phyloP scores from a whole-genome alignment of 2,888 invertebrate species.

The Nebria brevicollis region DNA sequence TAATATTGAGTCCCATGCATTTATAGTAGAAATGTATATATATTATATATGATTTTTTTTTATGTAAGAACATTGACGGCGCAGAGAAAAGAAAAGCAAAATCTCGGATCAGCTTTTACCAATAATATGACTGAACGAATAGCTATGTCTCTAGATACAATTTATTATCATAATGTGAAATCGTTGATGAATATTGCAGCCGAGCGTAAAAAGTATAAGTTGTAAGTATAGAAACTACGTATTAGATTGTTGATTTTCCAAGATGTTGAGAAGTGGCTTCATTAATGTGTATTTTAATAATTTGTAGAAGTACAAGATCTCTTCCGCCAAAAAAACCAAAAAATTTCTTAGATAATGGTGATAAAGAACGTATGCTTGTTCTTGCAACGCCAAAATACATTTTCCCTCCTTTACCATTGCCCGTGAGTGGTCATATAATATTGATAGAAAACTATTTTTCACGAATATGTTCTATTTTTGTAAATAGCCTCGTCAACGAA shows the following conservation, averaged over 20 bases:
- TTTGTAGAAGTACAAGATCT: conserved; percentile 17
- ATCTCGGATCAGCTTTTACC: conserved; percentile 5
- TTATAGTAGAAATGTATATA: not conserved
- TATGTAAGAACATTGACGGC: conserved; percentile 17
- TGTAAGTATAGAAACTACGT: not conserved
- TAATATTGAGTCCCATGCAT: not conserved
- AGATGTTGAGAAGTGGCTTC: not conserved
- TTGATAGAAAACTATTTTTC: not conserved
- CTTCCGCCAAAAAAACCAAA: conserved; percentile 6
- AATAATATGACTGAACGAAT: conserved; percentile 29
- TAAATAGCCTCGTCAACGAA: conserved; percentile 32
- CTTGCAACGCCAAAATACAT: not conserved
- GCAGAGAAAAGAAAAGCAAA: not conserved
- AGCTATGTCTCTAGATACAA: conserved; percentile 32
- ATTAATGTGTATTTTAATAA: not conserved
- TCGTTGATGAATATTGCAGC: conserved; percentile 21
- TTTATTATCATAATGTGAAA: conserved; percentile 36
- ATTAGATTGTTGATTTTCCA: too few species aligned
- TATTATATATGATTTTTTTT: not conserved
- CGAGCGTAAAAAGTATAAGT: conserved; percentile 19
- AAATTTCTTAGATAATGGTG: conserved; percentile 15
- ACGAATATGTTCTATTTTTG: not conserved
- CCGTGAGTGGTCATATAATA: conserved; percentile 7
- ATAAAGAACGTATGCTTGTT: conserved; percentile 21
- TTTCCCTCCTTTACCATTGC: not conserved